phyloP scores from a whole-genome alignment of 2,797 vertebrate genomes.

The Centroberyx gerrardi region DNA sequence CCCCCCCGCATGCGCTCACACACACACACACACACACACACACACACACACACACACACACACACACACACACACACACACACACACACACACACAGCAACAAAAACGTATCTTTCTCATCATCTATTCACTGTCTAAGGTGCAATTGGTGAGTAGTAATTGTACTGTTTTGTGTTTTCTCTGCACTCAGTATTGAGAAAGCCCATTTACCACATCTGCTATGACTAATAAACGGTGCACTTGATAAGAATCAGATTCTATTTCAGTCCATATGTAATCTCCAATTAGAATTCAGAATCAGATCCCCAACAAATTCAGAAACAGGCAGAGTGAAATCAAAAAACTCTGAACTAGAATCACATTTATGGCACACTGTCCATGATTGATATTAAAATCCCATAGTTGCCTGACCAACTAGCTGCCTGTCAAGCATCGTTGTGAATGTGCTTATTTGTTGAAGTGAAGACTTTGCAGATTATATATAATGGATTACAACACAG shows the following conservation, averaged over 20 bases:
- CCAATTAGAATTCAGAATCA: too few species aligned
- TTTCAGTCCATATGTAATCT: neutral
- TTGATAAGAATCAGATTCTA: conserved; percentile 56
- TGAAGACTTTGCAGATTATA: neutral
- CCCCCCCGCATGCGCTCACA: too few species aligned
- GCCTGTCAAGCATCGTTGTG: neutral
- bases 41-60: conserved; percentile 39
- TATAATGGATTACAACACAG: neutral
- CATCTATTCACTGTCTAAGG: conserved; percentile 19
- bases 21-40: too few species aligned
- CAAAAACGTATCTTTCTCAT: conserved; percentile 30
- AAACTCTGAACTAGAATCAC: neutral
- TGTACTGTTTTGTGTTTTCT: conserved; percentile 51
- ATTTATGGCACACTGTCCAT: neutral
- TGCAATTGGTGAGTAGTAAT: conserved; percentile 37
- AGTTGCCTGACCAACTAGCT: neutral
- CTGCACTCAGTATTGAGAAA: conserved; percentile 58
- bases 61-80: conserved; percentile 34
- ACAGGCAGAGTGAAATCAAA: too few species aligned
- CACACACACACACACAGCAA: neutral
- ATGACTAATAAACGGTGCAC: conserved; percentile 41
- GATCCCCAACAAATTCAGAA: too few species aligned
- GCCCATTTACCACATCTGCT: conserved; percentile 48
- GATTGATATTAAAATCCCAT: too few species aligned
- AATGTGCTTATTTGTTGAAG: neutral